Evolutionary conservation across 2,113 vertebrate species (phyloP).

Genomic region (Gopherus evgoodei): DNA sequence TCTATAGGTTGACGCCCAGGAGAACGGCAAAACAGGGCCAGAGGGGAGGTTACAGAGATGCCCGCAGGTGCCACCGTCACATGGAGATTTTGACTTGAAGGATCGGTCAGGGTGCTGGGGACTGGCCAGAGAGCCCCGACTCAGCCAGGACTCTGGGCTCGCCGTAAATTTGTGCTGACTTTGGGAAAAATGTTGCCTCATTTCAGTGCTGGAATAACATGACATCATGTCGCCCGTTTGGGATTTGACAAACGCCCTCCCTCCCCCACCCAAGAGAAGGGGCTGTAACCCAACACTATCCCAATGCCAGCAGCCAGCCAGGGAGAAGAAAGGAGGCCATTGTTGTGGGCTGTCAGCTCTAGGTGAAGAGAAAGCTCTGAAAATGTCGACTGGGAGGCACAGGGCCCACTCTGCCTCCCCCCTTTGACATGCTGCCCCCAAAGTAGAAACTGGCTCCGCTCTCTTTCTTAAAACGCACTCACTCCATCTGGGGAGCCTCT

Average conservation of each 20-base stretch:
- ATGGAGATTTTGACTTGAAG: fast-evolving
- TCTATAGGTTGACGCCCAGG: background rate
- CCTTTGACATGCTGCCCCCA: background rate
- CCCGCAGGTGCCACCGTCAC: background rate
- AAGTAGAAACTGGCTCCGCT: background rate
- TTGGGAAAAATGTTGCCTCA: conserved; percentile 74
- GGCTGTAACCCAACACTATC: conserved; percentile 89
- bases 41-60: background rate
- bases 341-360: conserved; percentile 72
- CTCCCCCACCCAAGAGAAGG: conserved; percentile 69
- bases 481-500: background rate
- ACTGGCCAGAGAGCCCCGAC: background rate
- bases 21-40: background rate
- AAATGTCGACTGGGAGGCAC: conserved; percentile 54
- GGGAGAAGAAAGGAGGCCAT: conserved; percentile 86
- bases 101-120: fast-evolving
- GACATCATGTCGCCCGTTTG: conserved; percentile 87
- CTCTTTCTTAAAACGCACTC: background rate
- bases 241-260: conserved; percentile 86
- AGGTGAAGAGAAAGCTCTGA: conserved; percentile 70
- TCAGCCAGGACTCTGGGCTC: background rate
- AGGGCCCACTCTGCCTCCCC: background rate
- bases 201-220: conserved; percentile 87
- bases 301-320: conserved; percentile 81
- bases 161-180: conserved; percentile 75